These are phyloP conservation scores for Calyptommatus sinebrachiatus DNA, from an alignment of 2,113 vertebrate genomes.

Conservation along the genomic window DNA sequence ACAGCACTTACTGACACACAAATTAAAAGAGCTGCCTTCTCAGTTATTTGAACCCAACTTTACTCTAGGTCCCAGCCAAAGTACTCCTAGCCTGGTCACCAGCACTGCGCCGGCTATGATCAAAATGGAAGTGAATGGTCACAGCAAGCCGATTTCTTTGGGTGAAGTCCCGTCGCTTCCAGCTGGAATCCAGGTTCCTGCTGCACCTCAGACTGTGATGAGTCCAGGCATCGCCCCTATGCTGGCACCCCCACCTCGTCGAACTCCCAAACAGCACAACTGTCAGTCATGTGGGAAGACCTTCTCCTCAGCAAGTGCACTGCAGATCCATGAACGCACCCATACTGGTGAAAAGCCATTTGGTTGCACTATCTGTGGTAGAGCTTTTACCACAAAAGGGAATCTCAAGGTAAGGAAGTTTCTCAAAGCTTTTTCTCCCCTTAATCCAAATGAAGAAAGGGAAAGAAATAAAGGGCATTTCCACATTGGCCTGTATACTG, in stretches of 20 bases:
- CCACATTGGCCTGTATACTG: too few relatives aligned
- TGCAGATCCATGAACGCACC: conserved; percentile 98
- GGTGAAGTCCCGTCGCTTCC: conserved; percentile 86
- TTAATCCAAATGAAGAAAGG: too few relatives aligned
- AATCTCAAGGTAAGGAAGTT: conserved; percentile 92
- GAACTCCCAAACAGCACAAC: conserved; percentile 99
- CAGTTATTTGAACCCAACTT: conserved; percentile 79
- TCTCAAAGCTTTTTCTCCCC: too few relatives aligned
- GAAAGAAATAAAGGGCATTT: too few relatives aligned
- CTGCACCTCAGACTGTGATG: conserved; percentile 85
- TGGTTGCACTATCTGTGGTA: conserved; percentile 96
- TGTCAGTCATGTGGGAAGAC: conserved; percentile 98
- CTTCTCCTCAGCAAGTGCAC: conserved; percentile 97
- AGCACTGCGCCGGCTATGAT: conserved; percentile 88
- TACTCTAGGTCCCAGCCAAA: conserved; percentile 87
- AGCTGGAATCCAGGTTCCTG: conserved; percentile 84
- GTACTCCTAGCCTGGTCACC: conserved; percentile 85
- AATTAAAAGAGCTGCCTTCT: conserved; percentile 77
- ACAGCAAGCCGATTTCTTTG: conserved; percentile 86
- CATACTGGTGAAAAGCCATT: conserved; percentile 99
- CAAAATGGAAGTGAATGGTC: conserved; percentile 98
- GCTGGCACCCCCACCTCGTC: conserved; percentile 93
- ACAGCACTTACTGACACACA: conserved; percentile 84
- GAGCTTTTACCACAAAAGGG: conserved; percentile 99
- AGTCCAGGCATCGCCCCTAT: conserved; percentile 90